These are phyloP conservation scores for Bruchidius siliquastri DNA, from an alignment of 2,888 invertebrate species.

Conservation along the genomic window DNA sequence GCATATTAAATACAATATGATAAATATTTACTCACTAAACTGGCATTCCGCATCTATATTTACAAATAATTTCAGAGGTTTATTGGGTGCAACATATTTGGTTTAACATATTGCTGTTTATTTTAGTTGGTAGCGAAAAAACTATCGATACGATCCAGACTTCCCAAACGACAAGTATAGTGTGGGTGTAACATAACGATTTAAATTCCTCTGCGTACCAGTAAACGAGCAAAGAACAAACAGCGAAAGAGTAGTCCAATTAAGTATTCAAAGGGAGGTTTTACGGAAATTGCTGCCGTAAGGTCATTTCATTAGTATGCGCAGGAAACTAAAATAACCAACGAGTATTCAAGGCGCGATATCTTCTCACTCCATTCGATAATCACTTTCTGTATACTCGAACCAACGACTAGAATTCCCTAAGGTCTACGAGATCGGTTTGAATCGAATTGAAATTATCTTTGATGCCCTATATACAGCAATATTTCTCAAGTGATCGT, in stretches of 20 bases:
- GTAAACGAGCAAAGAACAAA: neutral
- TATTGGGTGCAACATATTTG: no score
- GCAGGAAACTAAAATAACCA: no score
- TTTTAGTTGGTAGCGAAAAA: neutral
- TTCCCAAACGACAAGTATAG: neutral
- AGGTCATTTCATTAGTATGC: neutral
- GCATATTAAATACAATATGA: no score
- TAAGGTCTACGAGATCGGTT: neutral
- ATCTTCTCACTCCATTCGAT: neutral
- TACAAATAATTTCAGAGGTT: no score
- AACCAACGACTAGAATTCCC: no score
- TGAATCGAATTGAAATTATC: neutral
- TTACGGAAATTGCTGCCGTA: neutral
- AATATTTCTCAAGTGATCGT: neutral
- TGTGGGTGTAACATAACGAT: neutral
- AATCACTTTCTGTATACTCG: neutral
- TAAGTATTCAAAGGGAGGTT: neutral
- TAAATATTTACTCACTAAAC: no score
- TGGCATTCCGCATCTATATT: no score
- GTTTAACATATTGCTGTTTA: no score
- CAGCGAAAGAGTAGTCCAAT: neutral
- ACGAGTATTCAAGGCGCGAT: neutral
- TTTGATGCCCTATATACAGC: neutral
- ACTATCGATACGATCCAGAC: neutral
- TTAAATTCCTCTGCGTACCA: neutral